Base-by-base conservation (phyloP, 2,797 vertebrate species). In the Xenopus petersii region DNA sequence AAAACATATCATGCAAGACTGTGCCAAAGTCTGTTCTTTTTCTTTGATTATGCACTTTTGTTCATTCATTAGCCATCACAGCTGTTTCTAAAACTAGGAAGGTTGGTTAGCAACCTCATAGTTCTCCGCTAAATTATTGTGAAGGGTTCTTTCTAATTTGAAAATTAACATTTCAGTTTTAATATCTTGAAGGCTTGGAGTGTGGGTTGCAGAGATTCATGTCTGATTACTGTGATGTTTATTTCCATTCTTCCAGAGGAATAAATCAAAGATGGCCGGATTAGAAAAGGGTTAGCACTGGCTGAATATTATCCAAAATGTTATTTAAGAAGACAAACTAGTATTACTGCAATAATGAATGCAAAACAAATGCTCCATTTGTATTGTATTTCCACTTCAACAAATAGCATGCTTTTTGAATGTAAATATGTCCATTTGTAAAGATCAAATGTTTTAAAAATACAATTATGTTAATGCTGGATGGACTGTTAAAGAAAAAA, bases 311-410 rank as follows among this genome's bases (percentile, higher is more conserved):
- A 70, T 49, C 67, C 76, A 74, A 74, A 73, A 79, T 79, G 66
- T 70, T 79, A 79, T 79, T 79, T 79, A 79, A 74, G 71, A 74
- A 79, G 76, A 79, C 67, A 79, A 79, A 21, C 21, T 21, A 79
- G 70, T 79, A 70, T 64, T 74, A 74, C 71, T 46, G 66, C 70
- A 69, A 69, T 66, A 74, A 74, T 74, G 67, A 74, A 79, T 79
- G 66, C 71, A 79, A 74, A 70, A 79, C 71, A 79, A 66, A 79
- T 74, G 71, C 76, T 74, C 51, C 71, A 74, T 74, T 79, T 70
- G 71, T 54, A 70, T 54, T 49, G 65, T 69, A 59, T 69, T 78
- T 78, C 70, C 70, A 51, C 71, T 79, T 74, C 12, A 70, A 74
- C 76, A 74, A 74, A 79, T 70, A 74, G 36, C 54, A 30, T 15